Evolutionary conservation across 2,888 invertebrate genomes (phyloP).

Genomic region (Clusia tigrina): DNA sequence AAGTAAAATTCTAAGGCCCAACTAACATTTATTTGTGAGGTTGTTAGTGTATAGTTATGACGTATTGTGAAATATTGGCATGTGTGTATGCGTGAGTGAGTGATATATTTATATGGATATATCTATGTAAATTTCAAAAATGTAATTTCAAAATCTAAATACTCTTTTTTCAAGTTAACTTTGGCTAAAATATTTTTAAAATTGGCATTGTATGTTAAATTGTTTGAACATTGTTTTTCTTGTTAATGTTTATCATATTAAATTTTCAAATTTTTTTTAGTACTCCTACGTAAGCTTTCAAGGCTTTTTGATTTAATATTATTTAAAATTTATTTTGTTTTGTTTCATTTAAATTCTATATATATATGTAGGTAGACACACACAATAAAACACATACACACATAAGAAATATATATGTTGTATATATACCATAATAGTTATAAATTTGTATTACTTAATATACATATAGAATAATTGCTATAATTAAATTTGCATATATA

Average conservation of each 20-base stretch:
- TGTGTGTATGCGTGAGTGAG: not conserved
- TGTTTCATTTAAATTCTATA: not conserved
- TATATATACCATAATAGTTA: constrained; percentile 16
- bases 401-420: constrained; percentile 22
- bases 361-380: not conserved
- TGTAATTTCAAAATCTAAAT: no score
- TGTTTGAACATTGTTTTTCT: no score
- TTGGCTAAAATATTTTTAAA: not conserved
- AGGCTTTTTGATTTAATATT: not conserved
- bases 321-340: not conserved
- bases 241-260: no score
- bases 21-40: not conserved
- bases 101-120: not conserved
- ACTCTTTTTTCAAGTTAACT: no score
- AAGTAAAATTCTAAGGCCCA: not conserved
- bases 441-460: constrained; percentile 26
- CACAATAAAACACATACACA: not conserved
- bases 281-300: not conserved
- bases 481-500: not conserved
- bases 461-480: not conserved
- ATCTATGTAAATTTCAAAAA: no score
- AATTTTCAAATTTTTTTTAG: no score
- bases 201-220: not conserved
- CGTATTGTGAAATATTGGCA: not conserved
- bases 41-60: not conserved